A percentile compares a stretch with the other conserved stretches of the same genome.
Evolutionary conservation across 1,140 invertebrate species (phyloP).

Genomic region (Diploscapter pachys): DNA sequence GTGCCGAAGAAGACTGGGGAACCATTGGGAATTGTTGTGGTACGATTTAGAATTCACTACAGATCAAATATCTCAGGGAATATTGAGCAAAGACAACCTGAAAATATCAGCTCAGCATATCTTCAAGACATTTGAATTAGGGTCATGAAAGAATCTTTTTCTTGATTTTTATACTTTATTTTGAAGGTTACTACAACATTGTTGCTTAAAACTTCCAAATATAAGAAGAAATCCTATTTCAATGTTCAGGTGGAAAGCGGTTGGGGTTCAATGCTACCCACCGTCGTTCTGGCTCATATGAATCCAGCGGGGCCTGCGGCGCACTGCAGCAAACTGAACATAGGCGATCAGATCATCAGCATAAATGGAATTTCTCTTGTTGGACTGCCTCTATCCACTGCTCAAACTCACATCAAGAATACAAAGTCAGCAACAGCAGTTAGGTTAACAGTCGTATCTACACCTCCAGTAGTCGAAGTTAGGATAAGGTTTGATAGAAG

Average conservation of each 20-base stretch:
- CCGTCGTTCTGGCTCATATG: constrained; percentile 86
- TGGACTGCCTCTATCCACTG: constrained; percentile 90
- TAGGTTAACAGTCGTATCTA: constrained; percentile 95
- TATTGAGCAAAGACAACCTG: no score
- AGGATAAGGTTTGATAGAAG: constrained; percentile 4
- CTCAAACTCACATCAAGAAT: constrained; percentile 92
- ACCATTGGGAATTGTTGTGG: constrained; percentile 76
- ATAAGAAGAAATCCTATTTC: background rate
- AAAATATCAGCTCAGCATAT: no score
- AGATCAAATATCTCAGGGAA: no score
- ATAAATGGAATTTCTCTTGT: constrained; percentile 97
- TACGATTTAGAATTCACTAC: background rate
- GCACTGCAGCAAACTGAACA: constrained; percentile 92
- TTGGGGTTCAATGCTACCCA: constrained; percentile 99
- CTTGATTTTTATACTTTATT: no score
- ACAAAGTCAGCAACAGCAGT: constrained; percentile 65
- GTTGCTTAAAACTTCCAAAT: background rate
- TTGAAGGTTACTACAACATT: background rate
- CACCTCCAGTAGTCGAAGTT: constrained; percentile 98
- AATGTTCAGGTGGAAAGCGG: constrained; percentile 80
- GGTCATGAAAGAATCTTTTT: no score
- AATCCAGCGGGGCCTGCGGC: constrained; percentile 92
- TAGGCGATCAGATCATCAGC: constrained; percentile 98
- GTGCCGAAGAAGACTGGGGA: constrained; percentile 97
- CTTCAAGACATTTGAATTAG: no score